Conservation (phyloP, 1,140 invertebrate genomes). For the Polypedilum pembai region DNA sequence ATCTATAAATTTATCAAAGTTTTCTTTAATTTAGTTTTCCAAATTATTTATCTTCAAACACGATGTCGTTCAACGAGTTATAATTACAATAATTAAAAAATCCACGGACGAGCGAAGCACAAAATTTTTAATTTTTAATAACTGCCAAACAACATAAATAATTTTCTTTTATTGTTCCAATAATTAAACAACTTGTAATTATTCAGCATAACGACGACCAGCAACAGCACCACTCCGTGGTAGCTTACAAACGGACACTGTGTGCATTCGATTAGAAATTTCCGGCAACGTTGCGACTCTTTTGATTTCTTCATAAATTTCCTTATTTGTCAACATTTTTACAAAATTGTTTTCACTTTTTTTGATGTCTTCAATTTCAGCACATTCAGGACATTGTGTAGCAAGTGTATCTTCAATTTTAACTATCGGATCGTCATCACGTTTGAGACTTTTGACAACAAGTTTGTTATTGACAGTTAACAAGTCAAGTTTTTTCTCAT, state of each 20-base stretch:
- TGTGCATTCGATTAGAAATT: slow-evolving; percentile 23
- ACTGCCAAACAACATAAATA: no score
- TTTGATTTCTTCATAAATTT: background rate
- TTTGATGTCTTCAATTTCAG: slow-evolving; percentile 40
- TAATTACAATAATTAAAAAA: no score
- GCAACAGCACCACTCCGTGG: background rate
- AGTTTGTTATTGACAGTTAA: background rate
- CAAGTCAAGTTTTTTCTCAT: slow-evolving; percentile 29
- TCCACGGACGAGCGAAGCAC: no score
- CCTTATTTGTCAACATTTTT: background rate
- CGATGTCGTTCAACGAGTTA: no score
- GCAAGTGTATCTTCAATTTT: slow-evolving; percentile 38
- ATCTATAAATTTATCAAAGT: no score
- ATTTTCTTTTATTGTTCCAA: no score
- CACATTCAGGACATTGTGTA: slow-evolving; percentile 40
- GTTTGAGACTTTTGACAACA: slow-evolving; percentile 36
- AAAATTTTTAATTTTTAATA: no score
- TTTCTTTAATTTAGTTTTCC: no score
- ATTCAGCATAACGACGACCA: slow-evolving; percentile 7
- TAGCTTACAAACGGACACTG: background rate
- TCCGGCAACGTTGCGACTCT: background rate
- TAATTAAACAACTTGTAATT: background rate
- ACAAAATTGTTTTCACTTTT: slow-evolving; percentile 28
- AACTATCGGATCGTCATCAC: slow-evolving; percentile 37
- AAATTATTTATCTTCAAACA: no score